Evolutionary conservation across 2,888 invertebrate species (phyloP), one percentile per base, ranked within the genome.

Genomic region (Lasioglossum calceatum): DNA sequence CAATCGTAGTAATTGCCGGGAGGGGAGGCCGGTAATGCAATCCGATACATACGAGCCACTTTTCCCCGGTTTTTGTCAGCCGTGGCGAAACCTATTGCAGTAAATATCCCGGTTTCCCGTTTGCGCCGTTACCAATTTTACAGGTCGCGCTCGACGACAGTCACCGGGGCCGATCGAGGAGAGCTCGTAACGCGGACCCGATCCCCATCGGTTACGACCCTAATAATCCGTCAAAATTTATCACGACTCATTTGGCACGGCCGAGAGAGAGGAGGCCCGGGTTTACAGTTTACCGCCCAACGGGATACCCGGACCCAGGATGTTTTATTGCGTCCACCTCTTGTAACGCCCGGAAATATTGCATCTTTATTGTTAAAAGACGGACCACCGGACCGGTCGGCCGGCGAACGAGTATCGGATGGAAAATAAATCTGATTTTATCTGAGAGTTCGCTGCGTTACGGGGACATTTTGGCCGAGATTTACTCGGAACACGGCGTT

Each of bases 1-100:
- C 78, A 84, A 86, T 86, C 84, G 86, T 44, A 39, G 84, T 81
- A 84, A 86, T 86, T 84, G 84, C 77, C 64, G 42, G 50, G 32
- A 32, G 4, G 4, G n/a, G n/a, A n/a, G 61, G 32, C 58, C 64
- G 73, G 73, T 82, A 82, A 79, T 79, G 50, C 78, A 79, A 82
- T 82, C 82, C 64, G 79, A 79, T 79, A 50, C 78, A 67, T 32
- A 73, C 82, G 82, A 32, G 82, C 72, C 47, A 50, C 42, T 77
- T 71, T 12, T 44, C 73, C 78, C 19, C 36, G 36, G 82, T 82
- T 74, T 82, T 82, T 79, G 73, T 67, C 44, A 44, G 32, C 50
- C 36, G 32, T 54, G 70, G 50, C 47, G 36, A 64, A 67, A 79
- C 73, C 82, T 73, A 74, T 82, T 73, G 82, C 82, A 58, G 67